phyloP scores from a whole-genome alignment of 2,113 vertebrate species.

The Oncorhynchus kisutch region DNA sequence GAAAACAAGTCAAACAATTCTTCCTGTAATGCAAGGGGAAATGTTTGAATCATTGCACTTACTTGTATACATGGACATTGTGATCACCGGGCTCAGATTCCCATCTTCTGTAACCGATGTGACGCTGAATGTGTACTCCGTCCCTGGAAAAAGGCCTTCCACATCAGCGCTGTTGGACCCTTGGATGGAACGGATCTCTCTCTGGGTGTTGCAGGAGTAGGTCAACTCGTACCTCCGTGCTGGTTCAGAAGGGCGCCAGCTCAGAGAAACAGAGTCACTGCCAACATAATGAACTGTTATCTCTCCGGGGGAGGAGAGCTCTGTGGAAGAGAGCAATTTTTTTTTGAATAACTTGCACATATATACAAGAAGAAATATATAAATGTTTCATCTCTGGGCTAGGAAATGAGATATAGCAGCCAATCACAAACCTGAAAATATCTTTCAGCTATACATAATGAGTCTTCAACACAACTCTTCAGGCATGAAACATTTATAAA shows the following conservation, averaged over 20 bases:
- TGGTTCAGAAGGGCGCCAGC: neutral
- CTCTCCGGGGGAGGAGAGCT: constrained; percentile 22
- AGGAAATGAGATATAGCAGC: neutral
- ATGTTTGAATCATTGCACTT: constrained; percentile 13
- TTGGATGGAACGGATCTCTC: neutral
- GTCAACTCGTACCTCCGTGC: constrained; percentile 23
- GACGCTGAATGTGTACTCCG: constrained; percentile 42
- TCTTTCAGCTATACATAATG: no score
- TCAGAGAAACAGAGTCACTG: constrained; percentile 32
- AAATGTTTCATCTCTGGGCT: neutral
- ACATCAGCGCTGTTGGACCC: constrained; percentile 14
- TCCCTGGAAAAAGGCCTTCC: constrained; percentile 39
- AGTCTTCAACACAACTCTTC: no score
- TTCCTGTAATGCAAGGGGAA: no score
- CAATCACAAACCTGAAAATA: neutral
- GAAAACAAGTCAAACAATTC: neutral
- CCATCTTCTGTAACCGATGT: constrained; percentile 22
- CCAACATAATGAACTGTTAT: constrained; percentile 18
- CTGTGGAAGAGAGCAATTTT: constrained; percentile 30
- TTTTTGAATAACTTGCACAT: neutral
- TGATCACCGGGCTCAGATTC: constrained; percentile 10
- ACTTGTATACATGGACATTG: constrained; percentile 42
- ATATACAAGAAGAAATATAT: neutral
- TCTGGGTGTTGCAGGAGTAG: constrained; percentile 1
- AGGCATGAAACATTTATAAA: no score